Evolutionary conservation across 2,797 vertebrate species (phyloP).

Genomic region (Anisognathus igniventris): DNA sequence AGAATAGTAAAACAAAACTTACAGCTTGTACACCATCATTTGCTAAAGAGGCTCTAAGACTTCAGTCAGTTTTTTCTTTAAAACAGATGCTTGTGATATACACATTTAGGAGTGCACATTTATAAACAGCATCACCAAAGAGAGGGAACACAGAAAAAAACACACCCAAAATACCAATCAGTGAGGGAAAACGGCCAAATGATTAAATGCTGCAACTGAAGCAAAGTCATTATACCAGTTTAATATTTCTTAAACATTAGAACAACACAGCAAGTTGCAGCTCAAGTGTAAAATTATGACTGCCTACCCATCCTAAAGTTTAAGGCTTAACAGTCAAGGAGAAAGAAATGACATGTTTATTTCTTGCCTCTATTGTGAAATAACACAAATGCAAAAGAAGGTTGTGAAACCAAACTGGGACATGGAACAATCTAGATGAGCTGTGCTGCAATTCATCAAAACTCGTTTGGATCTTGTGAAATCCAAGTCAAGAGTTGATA

Average conservation of each 20-base stretch:
- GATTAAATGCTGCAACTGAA: neutral
- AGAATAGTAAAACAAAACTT: neutral
- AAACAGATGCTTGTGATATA: neutral
- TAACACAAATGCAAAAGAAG: neutral
- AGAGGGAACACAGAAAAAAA: neutral
- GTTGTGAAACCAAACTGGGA: slow-evolving; percentile 15
- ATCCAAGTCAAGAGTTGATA: neutral
- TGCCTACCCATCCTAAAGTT: neutral
- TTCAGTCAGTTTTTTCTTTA: neutral
- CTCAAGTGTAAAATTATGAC: neutral
- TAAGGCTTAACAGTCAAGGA: neutral
- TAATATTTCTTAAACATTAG: neutral
- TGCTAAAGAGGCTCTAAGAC: neutral
- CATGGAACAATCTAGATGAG: neutral
- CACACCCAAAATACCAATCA: neutral
- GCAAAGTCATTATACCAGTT: neutral
- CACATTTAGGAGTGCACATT: neutral
- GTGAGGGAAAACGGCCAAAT: neutral
- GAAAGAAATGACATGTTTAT: neutral
- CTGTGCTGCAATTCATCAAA: neutral
- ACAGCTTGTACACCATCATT: neutral
- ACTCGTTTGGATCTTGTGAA: neutral
- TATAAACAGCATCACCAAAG: neutral
- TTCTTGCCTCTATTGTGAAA: neutral
- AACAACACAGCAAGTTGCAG: neutral